Percentiles rank a stretch among this genome's conserved stretches.
phyloP scores from a whole-genome alignment of 2,888 invertebrate genomes.

The Camptogramma bilineatum region DNA sequence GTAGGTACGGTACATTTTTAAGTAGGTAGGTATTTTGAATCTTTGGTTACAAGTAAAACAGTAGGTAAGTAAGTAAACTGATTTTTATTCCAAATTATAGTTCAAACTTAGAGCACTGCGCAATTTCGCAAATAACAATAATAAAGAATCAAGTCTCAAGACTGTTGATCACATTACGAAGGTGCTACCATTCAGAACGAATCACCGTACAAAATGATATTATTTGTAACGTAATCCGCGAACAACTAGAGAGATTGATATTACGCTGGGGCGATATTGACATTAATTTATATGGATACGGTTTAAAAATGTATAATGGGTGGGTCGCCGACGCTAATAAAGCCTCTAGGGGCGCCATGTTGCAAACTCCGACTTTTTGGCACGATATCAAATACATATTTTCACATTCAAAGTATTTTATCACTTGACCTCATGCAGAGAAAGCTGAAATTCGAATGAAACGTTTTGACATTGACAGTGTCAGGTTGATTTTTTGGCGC shows the following conservation, averaged over 20 bases:
- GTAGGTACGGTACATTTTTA: too few species aligned
- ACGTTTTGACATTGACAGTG: conserved; percentile 36
- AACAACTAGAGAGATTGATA: conserved; percentile 84
- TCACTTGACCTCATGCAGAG: conserved; percentile 22
- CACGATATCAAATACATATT: conserved; percentile 60
- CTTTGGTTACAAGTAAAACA: too few species aligned
- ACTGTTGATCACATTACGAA: conserved; percentile 44
- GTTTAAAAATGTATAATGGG: conserved; percentile 85
- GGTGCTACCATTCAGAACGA: conserved; percentile 82
- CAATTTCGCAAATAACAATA: not conserved
- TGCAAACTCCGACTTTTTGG: conserved; percentile 59
- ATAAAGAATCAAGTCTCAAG: conserved; percentile 55
- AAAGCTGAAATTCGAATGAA: conserved; percentile 39
- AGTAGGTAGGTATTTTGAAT: too few species aligned
- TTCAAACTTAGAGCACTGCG: too few species aligned
- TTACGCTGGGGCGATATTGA: conserved; percentile 82
- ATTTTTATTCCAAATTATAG: not conserved
- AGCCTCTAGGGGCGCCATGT: conserved; percentile 69
- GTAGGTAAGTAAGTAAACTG: too few species aligned
- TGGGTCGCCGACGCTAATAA: conserved; percentile 79
- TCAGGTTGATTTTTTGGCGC: conserved; percentile 41
- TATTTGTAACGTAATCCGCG: conserved; percentile 85
- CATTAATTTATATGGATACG: conserved; percentile 86
- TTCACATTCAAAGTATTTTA: conserved; percentile 32
- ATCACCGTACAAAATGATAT: conserved; percentile 85